Percentiles rank a stretch among this genome's conserved stretches.
These are phyloP conservation scores for Unio pictorum DNA, from an alignment of 2,888 invertebrate genomes.

Conservation along the genomic window DNA sequence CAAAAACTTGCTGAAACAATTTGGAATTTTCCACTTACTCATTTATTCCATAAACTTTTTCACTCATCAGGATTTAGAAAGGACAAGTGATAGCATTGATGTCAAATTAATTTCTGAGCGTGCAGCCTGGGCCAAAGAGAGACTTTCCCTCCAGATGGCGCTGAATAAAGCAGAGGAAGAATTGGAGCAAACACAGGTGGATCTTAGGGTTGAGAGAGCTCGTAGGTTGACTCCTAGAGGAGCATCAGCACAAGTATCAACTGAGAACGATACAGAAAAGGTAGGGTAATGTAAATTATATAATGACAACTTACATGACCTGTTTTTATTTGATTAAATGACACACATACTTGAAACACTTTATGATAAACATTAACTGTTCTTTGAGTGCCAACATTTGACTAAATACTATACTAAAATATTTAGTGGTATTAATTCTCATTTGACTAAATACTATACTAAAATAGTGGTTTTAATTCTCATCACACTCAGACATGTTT, in stretches of 20 bases:
- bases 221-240: slow-evolving; percentile 34
- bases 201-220: slow-evolving; percentile 57
- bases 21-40: too few species aligned
- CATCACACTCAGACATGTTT: too few species aligned
- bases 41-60: too few species aligned
- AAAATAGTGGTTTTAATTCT: too few species aligned
- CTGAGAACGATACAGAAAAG: slow-evolving; percentile 55
- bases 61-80: slow-evolving; percentile 24
- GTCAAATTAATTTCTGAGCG: slow-evolving; percentile 44
- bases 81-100: slow-evolving; percentile 20
- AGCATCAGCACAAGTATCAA: slow-evolving; percentile 30
- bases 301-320: not conserved
- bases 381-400: too few species aligned
- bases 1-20: too few species aligned
- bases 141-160: slow-evolving; percentile 56
- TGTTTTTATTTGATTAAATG: not conserved
- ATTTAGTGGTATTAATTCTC: too few species aligned
- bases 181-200: slow-evolving; percentile 50
- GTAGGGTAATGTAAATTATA: slow-evolving; percentile 22
- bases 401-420: too few species aligned
- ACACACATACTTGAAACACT: too few species aligned
- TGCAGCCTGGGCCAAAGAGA: slow-evolving; percentile 62
- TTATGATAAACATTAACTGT: too few species aligned
- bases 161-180: slow-evolving; percentile 64
- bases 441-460: too few species aligned